These are phyloP conservation scores for Cladorhizidae sp. DNA, from an alignment of 37 sponge, comb jelly and placozoan genomes.

Conservation along the genomic window DNA sequence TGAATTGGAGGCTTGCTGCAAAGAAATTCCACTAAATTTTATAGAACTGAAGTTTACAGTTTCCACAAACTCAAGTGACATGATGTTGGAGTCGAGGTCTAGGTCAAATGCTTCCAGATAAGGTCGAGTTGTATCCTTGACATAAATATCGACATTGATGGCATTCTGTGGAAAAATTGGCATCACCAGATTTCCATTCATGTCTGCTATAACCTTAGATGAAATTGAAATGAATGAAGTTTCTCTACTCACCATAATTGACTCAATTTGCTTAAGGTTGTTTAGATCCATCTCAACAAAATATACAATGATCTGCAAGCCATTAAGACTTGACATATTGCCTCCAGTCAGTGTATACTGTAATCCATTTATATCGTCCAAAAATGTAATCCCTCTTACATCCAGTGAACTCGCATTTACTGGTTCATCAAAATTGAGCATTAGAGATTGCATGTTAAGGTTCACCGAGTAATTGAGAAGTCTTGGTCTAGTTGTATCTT, in stretches of 20 bases:
- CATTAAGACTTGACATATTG: conserved; percentile 69
- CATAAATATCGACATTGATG: conserved; percentile 40
- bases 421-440: conserved; percentile 86
- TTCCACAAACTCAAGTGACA: conserved; percentile 83
- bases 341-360: conserved; percentile 71
- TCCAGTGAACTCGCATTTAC: conserved; percentile 68
- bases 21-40: conserved; percentile 67
- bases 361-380: background rate
- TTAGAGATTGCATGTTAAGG: conserved; percentile 59
- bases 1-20: conserved; percentile 75
- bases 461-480: conserved; percentile 55
- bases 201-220: conserved; percentile 59
- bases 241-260: conserved; percentile 39
- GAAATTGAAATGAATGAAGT: conserved; percentile 51
- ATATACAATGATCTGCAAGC: conserved; percentile 50
- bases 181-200: conserved; percentile 67
- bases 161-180: conserved; percentile 25
- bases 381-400: conserved; percentile 64
- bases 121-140: conserved; percentile 81
- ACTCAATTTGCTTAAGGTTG: conserved; percentile 66
- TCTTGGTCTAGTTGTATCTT: conserved; percentile 62
- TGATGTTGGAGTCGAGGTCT: conserved; percentile 64
- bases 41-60: conserved; percentile 77
- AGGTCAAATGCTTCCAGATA: conserved; percentile 60
- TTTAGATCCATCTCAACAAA: conserved; percentile 64